Percentiles rank a stretch among this genome's conserved stretches.
These are phyloP conservation scores for Tetragnatha versicolor DNA, from an alignment of 1,140 invertebrate species.

Conservation along the genomic window DNA sequence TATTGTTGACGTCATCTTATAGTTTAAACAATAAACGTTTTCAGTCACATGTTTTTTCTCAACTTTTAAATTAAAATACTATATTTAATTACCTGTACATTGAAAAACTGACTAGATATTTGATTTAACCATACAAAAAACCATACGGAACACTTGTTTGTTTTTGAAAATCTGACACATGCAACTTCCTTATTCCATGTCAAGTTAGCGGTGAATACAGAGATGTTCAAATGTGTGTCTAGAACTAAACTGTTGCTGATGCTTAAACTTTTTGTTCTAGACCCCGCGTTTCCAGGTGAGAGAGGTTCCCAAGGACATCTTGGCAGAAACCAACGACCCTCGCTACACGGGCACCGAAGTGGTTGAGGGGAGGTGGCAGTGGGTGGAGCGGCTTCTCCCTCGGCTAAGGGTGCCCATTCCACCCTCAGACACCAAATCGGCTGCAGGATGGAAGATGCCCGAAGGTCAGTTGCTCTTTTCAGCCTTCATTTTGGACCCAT, in stretches of 20 bases:
- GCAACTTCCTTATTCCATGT: too few species aligned
- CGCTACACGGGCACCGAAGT: slow-evolving; percentile 42
- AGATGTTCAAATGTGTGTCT: not conserved
- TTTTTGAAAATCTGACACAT: not conserved
- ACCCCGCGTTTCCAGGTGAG: not conserved
- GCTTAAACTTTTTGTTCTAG: not conserved
- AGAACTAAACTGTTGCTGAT: not conserved
- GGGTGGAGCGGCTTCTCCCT: slow-evolving; percentile 57
- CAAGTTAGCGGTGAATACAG: not conserved
- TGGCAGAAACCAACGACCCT: slow-evolving; percentile 23
- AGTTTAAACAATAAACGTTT: too few species aligned
- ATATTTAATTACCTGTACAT: too few species aligned
- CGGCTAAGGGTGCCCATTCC: slow-evolving; percentile 29
- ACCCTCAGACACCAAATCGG: not conserved
- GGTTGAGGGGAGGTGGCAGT: slow-evolving; percentile 52
- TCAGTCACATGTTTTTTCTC: too few species aligned
- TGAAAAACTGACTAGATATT: too few species aligned
- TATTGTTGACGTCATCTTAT: too few species aligned
- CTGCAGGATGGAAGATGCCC: slow-evolving; percentile 48
- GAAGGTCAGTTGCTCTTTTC: slow-evolving; percentile 28
- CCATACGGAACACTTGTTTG: not conserved
- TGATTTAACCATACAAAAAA: not conserved
- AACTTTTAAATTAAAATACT: too few species aligned
- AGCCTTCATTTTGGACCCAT: not conserved
- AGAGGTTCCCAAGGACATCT: slow-evolving; percentile 36